These are phyloP conservation scores for Venturia canescens DNA, from an alignment of 1,140 invertebrate genomes.

Conservation along the genomic window DNA sequence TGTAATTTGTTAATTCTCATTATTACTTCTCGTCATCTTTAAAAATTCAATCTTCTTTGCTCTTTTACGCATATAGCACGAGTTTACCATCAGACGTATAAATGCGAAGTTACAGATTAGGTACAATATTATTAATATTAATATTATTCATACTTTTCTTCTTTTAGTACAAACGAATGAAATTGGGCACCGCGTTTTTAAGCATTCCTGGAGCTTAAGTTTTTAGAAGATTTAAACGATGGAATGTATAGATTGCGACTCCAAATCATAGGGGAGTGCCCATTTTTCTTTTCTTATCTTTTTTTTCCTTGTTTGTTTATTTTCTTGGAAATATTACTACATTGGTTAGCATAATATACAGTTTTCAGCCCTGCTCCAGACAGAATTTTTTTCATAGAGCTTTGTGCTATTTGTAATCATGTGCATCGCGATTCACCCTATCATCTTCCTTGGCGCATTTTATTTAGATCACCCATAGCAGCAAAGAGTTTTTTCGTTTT, in stretches of 20 bases:
- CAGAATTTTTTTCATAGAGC: conserved; percentile 61
- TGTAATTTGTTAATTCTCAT: conserved; percentile 21
- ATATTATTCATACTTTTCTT: conserved; percentile 31
- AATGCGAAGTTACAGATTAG: conserved; percentile 56
- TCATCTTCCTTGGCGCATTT: conserved; percentile 64
- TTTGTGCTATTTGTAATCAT: conserved; percentile 77
- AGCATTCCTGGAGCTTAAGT: conserved; percentile 54
- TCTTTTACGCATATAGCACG: conserved; percentile 66
- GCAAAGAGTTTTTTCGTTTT: conserved; percentile 38
- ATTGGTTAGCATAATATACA: conserved; percentile 55
- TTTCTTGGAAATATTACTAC: conserved; percentile 60
- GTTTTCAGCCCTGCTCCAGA: conserved; percentile 66
- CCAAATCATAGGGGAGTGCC: conserved; percentile 57
- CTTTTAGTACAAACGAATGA: conserved; percentile 66
- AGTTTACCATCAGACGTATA: conserved; percentile 61
- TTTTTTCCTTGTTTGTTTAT: conserved; percentile 27
- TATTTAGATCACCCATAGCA: conserved; percentile 68
- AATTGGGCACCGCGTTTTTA: conserved; percentile 49
- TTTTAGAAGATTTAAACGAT: conserved; percentile 59
- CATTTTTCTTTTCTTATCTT: conserved; percentile 43
- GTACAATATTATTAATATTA: conserved; percentile 37
- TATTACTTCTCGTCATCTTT: conserved; percentile 11
- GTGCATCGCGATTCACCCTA: conserved; percentile 70
- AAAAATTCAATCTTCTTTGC: conserved; percentile 24
- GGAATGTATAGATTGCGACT: conserved; percentile 54